A percentile compares a stretch with the other conserved stretches of the same genome.
phyloP scores from a whole-genome alignment of 2,113 vertebrate species.

The Coptodon bakossiorum region DNA sequence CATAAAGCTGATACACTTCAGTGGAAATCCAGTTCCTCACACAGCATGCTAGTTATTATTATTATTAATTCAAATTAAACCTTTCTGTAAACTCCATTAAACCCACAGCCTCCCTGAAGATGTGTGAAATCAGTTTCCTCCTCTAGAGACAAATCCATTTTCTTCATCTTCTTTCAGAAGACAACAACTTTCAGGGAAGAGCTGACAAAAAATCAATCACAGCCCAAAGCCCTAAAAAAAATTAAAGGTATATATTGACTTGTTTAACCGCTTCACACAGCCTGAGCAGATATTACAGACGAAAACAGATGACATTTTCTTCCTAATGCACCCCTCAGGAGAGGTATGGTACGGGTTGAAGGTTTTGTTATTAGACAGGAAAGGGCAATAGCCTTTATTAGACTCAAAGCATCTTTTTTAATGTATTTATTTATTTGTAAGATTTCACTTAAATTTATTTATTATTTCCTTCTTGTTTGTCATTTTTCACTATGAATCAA shows the following conservation, averaged over 20 bases:
- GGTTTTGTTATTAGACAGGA: neutral
- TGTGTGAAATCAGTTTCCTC: neutral
- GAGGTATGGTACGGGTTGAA: neutral
- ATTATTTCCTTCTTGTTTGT: neutral
- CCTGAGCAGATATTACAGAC: neutral
- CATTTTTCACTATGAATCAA: neutral
- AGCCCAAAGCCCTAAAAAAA: neutral
- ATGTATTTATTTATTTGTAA: neutral
- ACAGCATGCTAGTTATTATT: neutral
- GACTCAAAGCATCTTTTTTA: neutral
- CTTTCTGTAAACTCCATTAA: neutral
- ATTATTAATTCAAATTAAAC: neutral
- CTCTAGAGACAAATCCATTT: neutral
- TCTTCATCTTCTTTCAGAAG: neutral
- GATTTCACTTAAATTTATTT: neutral
- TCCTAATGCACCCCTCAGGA: neutral
- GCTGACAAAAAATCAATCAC: neutral
- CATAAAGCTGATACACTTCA: neutral
- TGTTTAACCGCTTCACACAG: neutral
- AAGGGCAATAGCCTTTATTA: neutral
- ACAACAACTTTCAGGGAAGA: neutral
- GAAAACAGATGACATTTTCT: neutral
- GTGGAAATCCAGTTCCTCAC: neutral
- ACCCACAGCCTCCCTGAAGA: neutral
- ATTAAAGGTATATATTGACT: neutral